Conservation (phyloP, 2,113 vertebrate species). For the Neofelis nebulosa region DNA sequence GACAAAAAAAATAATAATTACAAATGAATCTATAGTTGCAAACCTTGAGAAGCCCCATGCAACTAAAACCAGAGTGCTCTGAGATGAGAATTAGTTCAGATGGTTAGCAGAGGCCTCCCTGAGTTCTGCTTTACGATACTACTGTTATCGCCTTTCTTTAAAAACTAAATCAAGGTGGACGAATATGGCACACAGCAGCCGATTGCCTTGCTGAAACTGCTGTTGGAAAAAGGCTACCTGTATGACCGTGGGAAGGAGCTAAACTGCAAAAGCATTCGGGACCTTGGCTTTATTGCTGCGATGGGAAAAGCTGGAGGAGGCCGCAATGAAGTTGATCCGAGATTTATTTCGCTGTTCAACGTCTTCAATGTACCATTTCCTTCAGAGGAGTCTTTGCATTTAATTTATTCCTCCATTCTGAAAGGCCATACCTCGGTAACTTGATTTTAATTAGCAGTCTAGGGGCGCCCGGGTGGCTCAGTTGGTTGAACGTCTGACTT, state of each 20-base stretch:
- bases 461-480: no score
- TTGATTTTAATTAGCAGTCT: not conserved
- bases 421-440: conserved; percentile 93
- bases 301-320: conserved; percentile 98
- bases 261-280: conserved; percentile 93
- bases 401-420: conserved; percentile 95
- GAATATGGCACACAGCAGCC: conserved; percentile 97
- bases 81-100: not conserved
- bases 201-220: conserved; percentile 94
- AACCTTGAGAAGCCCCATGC: accelerated
- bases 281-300: conserved; percentile 94
- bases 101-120: accelerated
- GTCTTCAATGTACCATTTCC: conserved; percentile 95
- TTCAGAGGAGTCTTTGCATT: conserved; percentile 89
- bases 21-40: accelerated
- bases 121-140: not conserved
- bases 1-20: not conserved
- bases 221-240: conserved; percentile 93
- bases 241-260: conserved; percentile 96
- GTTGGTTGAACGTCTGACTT: no score
- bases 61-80: no score
- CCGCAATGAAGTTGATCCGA: conserved; percentile 95
- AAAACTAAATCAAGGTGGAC: conserved; percentile 88
- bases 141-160: not conserved
- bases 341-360: conserved; percentile 94